These are phyloP conservation scores for Drosophila yooni DNA, from an alignment of 2,888 invertebrate genomes.

Conservation along the genomic window DNA sequence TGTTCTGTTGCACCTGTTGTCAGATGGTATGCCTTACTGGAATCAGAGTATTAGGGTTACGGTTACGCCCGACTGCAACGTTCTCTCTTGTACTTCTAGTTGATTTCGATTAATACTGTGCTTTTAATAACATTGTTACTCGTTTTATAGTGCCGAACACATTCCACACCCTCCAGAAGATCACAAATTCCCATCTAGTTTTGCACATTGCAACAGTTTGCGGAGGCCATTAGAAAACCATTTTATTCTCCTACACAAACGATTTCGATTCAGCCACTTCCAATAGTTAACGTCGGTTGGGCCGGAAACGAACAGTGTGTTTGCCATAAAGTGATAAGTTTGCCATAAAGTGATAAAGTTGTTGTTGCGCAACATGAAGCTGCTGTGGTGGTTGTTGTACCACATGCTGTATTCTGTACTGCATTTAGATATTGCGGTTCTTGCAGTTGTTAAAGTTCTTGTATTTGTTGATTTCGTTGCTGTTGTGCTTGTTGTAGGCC, in stretches of 20 bases:
- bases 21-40: not conserved
- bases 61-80: not conserved
- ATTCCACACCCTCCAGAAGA: slow-evolving; percentile 72
- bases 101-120: not conserved
- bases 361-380: not conserved
- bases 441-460: slow-evolving; percentile 11
- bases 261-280: slow-evolving; percentile 42
- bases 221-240: slow-evolving; percentile 69
- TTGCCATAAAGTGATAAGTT: slow-evolving; percentile 4
- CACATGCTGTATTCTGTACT: slow-evolving; percentile 1
- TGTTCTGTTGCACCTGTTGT: not conserved
- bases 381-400: slow-evolving; percentile 13
- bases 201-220: slow-evolving; percentile 66
- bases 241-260: slow-evolving; percentile 66
- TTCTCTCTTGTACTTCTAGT: not conserved
- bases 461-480: slow-evolving; percentile 3
- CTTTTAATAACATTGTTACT: not conserved
- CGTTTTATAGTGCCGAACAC: slow-evolving; percentile 50
- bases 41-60: not conserved
- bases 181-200: slow-evolving; percentile 75
- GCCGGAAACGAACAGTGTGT: slow-evolving; percentile 31
- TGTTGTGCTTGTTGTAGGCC: not conserved
- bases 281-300: slow-evolving; percentile 34
- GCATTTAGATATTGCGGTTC: slow-evolving; percentile 12
- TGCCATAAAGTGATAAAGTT: slow-evolving; percentile 2